Base-by-base conservation (phyloP, 2,888 invertebrate genomes). In the Drosophila putrida region DNA sequence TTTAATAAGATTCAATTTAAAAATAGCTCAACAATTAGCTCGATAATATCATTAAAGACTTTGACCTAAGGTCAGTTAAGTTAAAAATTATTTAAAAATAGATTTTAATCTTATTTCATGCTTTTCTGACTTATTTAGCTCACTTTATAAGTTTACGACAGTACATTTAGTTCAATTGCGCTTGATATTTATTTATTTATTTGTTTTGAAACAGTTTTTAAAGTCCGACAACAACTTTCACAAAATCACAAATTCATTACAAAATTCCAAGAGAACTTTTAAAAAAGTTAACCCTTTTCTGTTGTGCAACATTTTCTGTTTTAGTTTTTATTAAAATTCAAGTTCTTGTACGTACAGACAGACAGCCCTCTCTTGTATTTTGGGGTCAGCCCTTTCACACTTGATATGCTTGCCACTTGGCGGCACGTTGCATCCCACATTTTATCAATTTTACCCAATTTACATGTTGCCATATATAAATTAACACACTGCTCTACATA, bases 371-470 rank as follows among this genome's bases (percentile, higher is more conserved):
- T 43, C 4, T 13, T 53, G 9, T 46, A 2, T 38, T 35, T 69
- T 70, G 70, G 67, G 78, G 84, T 73, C 84, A 81, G 64, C 82
- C 78, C 68, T 80, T 82, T 80, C 72, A 72, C 85, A 85, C 82
- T 75, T 69, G 25, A 15, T n/a, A 10, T 15, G 39, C 47, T 33
- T 55, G 62, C 39, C 55, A 44, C 61, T 72, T 72, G 69, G 68
- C 59, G 65, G 71, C 65, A 71, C 57, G 53, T 73, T 35, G 63
- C 47, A 35, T 38, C 43, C 44, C 51, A 62, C 51, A 55, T 49
- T 75, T 67, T 55, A 67, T 61, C 78, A 67, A 76, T 79, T 71
- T 58, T 61, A 76, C 65, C 65, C 85, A 84, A 84, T 84, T 84
- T 82, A 84, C 72, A 84, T 74, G 66, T 59, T 54, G 62, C 77